These are phyloP conservation scores for Hypomesus transpacificus DNA, from an alignment of 2,113 vertebrate genomes.

Conservation along the genomic window DNA sequence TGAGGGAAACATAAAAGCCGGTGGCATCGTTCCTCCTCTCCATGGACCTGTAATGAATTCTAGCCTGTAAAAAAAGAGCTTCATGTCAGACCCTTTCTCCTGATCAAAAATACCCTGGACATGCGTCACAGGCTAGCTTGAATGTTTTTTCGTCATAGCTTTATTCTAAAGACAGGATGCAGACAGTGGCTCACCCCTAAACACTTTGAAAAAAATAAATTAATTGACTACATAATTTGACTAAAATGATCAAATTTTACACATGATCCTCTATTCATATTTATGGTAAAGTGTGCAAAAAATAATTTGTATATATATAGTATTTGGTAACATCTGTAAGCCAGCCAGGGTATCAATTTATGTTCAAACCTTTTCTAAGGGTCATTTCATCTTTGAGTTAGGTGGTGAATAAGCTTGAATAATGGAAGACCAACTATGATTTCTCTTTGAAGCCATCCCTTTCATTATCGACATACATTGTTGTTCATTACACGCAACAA, in stretches of 20 bases:
- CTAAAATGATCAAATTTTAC: too few relatives aligned
- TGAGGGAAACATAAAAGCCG: constrained; percentile 34
- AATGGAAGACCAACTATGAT: constrained; percentile 21
- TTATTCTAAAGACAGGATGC: too few relatives aligned
- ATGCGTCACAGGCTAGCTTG: neutral
- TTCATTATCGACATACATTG: constrained; percentile 20
- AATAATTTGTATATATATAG: neutral
- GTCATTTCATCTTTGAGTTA: constrained; percentile 18
- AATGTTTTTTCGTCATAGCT: neutral
- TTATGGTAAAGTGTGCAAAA: neutral
- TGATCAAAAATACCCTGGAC: constrained; percentile 12
- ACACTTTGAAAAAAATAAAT: too few relatives aligned
- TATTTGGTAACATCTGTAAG: neutral
- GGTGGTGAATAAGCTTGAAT: constrained; percentile 25
- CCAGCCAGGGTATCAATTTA: neutral
- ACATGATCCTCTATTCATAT: neutral
- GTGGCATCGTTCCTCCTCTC: constrained; percentile 14
- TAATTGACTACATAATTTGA: too few relatives aligned
- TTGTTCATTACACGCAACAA: constrained; percentile 1
- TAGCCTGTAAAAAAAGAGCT: constrained; percentile 8
- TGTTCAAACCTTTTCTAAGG: neutral
- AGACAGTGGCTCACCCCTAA: too few relatives aligned
- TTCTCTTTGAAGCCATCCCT: constrained; percentile 25
- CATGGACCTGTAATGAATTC: constrained; percentile 21
- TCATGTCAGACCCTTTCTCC: constrained; percentile 18